These are phyloP conservation scores for Oncorhynchus kisutch DNA, from an alignment of 2,113 vertebrate genomes.

Conservation along the genomic window DNA sequence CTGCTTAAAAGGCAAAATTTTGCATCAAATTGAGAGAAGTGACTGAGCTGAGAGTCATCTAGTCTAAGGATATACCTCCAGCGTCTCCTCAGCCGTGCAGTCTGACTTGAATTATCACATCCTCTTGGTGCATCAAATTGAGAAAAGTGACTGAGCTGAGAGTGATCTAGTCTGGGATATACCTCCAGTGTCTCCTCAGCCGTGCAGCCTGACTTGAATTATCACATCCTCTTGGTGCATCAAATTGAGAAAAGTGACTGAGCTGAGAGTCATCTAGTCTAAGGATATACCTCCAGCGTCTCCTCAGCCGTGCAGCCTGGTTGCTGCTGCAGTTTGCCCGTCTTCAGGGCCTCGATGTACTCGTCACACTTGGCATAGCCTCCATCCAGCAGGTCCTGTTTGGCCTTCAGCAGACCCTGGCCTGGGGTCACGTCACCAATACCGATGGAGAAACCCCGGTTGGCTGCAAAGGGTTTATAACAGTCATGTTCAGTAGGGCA, in stretches of 20 bases:
- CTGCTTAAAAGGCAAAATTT: no score
- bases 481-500: no score
- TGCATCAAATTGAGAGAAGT: no score
- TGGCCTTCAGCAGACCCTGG: conserved; percentile 90
- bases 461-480: conserved; percentile 72
- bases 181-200: conserved; percentile 96
- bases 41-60: no score
- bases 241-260: no score
- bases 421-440: conserved; percentile 97
- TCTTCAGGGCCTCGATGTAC: conserved; percentile 92
- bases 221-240: no score
- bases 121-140: no score
- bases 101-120: no score
- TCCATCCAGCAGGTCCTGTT: conserved; percentile 90
- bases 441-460: conserved; percentile 96
- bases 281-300: conserved; percentile 82
- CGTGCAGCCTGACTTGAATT: conserved; percentile 79
- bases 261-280: no score
- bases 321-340: conserved; percentile 94
- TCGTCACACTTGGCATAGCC: conserved; percentile 96
- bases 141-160: no score
- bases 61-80: conserved; percentile 77
- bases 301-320: conserved; percentile 96
- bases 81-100: conserved; percentile 91
- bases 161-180: not conserved